Evolutionary conservation across 2,888 invertebrate genomes (phyloP).

Genomic region (Argyra leucocephala): DNA sequence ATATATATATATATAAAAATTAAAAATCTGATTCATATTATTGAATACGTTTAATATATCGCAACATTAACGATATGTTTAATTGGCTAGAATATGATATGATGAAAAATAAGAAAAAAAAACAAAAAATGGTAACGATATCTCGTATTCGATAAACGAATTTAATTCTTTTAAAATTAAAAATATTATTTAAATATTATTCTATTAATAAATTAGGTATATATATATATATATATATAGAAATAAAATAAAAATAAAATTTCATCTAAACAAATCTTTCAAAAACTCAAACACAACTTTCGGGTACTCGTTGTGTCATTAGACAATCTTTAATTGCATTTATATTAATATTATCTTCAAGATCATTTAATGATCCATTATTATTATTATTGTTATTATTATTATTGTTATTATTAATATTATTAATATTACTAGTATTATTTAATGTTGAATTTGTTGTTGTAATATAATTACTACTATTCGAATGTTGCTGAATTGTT

Average conservation of each 20-base stretch:
- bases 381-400: conserved; percentile 21
- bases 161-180: too few relatives aligned
- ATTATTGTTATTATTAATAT: conserved; percentile 20
- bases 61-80: too few relatives aligned
- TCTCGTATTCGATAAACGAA: too few relatives aligned
- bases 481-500: not conserved
- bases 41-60: too few relatives aligned
- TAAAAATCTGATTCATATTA: too few relatives aligned
- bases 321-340: conserved; percentile 79
- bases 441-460: conserved; percentile 10
- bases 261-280: conserved; percentile 10
- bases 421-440: conserved; percentile 17
- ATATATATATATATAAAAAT: too few relatives aligned
- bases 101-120: too few relatives aligned
- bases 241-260: too few relatives aligned
- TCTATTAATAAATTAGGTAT: not conserved
- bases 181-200: too few relatives aligned
- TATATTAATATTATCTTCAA: conserved; percentile 58
- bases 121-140: too few relatives aligned
- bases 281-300: conserved; percentile 68
- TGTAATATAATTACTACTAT: not conserved
- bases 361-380: conserved; percentile 39
- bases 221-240: not conserved
- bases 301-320: conserved; percentile 76
- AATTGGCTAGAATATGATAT: too few relatives aligned